A percentile compares a stretch with the other conserved stretches of the same genome.
Conservation (phyloP, 30 jellyfish, hydroid and myxozoan genomes). For the Clytia hemisphaerica region DNA sequence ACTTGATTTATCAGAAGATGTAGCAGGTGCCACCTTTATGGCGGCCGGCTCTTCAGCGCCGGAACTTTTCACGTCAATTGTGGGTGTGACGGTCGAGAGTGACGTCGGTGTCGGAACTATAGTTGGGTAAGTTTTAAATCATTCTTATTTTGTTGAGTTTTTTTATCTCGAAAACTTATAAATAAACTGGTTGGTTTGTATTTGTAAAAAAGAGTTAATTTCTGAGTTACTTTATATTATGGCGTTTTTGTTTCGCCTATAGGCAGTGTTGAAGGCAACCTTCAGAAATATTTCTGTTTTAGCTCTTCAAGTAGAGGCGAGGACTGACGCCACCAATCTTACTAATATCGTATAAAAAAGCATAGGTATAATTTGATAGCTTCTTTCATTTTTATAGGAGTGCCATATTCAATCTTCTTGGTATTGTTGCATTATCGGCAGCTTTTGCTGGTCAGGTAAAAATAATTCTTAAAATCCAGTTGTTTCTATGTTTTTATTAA, state of each 20-base stretch:
- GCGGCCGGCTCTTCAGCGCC: constrained; percentile 99
- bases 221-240: too few species aligned
- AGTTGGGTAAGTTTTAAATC: constrained; percentile 61
- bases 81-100: constrained; percentile 93
- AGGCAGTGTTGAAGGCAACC: too few species aligned
- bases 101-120: constrained; percentile 96
- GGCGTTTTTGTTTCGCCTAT: too few species aligned
- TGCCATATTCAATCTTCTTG: constrained; percentile 90
- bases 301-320: too few species aligned
- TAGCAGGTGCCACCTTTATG: constrained; percentile 96
- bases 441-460: constrained; percentile 94
- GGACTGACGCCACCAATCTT: too few species aligned
- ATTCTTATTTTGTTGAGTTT: not conserved
- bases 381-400: constrained; percentile 50
- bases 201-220: too few species aligned
- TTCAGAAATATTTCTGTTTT: too few species aligned
- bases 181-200: too few species aligned
- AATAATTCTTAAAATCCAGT: too few species aligned
- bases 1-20: constrained; percentile 86
- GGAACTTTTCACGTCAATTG: constrained; percentile 84
- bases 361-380: not conserved
- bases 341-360: too few species aligned
- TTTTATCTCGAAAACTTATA: too few species aligned
- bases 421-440: constrained; percentile 86
- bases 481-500: too few species aligned